Evolutionary conservation across 2,113 vertebrate genomes (phyloP).

Genomic region (Catharus minimus): DNA sequence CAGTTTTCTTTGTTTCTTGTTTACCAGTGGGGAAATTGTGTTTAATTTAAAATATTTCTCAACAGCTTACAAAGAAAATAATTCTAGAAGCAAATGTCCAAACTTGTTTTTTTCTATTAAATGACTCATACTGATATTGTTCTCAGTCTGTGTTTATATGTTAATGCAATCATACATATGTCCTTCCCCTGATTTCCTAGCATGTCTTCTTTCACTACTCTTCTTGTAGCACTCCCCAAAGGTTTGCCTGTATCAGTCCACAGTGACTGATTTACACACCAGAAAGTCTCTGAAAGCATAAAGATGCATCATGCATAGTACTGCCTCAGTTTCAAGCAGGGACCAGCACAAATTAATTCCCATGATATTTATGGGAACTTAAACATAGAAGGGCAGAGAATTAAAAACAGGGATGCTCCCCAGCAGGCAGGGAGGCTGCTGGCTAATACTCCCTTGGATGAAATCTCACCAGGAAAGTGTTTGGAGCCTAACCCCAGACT

Average conservation of each 20-base stretch:
- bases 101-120: neutral
- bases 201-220: neutral
- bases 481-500: conserved; percentile 5
- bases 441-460: neutral
- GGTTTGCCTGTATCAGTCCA: conserved; percentile 28
- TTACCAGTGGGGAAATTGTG: neutral
- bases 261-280: conserved; percentile 69
- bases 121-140: neutral
- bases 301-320: conserved; percentile 62
- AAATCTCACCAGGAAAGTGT: conserved; percentile 37
- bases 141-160: neutral
- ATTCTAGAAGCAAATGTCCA: neutral
- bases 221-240: conserved; percentile 25
- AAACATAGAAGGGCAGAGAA: neutral
- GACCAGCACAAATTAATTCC: conserved; percentile 70
- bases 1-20: conserved; percentile 17
- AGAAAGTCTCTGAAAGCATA: conserved; percentile 59
- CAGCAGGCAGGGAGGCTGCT: neutral
- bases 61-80: neutral
- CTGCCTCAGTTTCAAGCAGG: conserved; percentile 32
- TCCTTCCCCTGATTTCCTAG: conserved; percentile 13
- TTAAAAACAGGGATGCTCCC: conserved; percentile 8
- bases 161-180: conserved; percentile 14
- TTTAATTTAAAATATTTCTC: conserved; percentile 16
- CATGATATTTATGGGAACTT: conserved; percentile 64